phyloP scores from a whole-genome alignment of 2,113 vertebrate species.

The Electrona antarctica region DNA sequence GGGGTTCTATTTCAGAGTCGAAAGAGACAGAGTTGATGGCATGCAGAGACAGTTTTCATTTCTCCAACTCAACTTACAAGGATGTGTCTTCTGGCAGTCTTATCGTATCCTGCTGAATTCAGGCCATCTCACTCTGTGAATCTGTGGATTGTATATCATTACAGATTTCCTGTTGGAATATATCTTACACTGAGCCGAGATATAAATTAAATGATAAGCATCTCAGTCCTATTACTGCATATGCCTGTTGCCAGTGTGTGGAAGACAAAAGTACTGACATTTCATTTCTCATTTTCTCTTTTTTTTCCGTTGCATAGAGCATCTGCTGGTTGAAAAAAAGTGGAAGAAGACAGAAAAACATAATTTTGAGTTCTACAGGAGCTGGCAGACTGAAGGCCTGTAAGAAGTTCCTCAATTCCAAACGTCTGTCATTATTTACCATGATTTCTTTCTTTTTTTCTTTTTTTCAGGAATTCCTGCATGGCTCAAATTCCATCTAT shows the following conservation, averaged over 20 bases:
- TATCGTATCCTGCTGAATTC: conserved; percentile 71
- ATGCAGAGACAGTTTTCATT: conserved; percentile 42
- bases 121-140: conserved; percentile 61
- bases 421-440: not conserved
- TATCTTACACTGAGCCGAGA: conserved; percentile 68
- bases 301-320: conserved; percentile 19
- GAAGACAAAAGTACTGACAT: conserved; percentile 50
- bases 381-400: conserved; percentile 26
- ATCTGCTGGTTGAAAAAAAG: conserved; percentile 37
- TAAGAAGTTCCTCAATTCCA: conserved; percentile 24
- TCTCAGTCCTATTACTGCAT: conserved; percentile 43
- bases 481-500: not conserved
- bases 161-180: conserved; percentile 69
- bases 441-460: conserved; percentile 12
- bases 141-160: conserved; percentile 69
- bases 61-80: conserved; percentile 48
- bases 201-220: conserved; percentile 78
- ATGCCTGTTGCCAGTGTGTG: conserved; percentile 41
- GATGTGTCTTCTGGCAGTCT: conserved; percentile 49
- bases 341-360: not conserved
- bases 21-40: conserved; percentile 39
- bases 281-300: conserved; percentile 39
- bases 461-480: conserved; percentile 10
- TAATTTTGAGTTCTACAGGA: conserved; percentile 48
- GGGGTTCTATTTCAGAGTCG: conserved; percentile 24